These are phyloP conservation scores for Epizoanthus illoricatus DNA, from an alignment of 92 coral and sea anemone genomes.

Conservation along the genomic window DNA sequence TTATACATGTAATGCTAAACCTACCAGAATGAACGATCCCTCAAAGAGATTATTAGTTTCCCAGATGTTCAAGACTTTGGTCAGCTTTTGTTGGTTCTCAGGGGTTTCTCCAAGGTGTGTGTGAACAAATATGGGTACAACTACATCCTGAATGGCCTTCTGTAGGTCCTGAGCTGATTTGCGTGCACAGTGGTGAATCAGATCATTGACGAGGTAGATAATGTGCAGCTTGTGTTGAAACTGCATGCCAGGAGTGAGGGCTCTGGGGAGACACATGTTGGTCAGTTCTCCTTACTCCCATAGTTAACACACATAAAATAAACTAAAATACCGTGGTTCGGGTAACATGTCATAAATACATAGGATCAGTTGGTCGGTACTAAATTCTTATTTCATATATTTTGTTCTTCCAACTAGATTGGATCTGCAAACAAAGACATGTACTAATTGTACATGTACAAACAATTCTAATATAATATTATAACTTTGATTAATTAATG, in stretches of 20 bases:
- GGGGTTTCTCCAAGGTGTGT: constrained; percentile 82
- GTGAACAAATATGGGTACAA: constrained; percentile 80
- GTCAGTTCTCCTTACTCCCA: background rate
- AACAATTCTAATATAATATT: too few relatives aligned
- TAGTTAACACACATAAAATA: too few relatives aligned
- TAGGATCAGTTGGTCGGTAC: too few relatives aligned
- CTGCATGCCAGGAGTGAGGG: constrained; percentile 81
- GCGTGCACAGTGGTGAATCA: constrained; percentile 82
- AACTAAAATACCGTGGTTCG: too few relatives aligned
- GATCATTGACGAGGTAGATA: constrained; percentile 88
- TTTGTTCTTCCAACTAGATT: too few relatives aligned
- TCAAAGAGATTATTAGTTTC: constrained; percentile 87
- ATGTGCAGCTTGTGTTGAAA: constrained; percentile 91
- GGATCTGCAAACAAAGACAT: too few relatives aligned
- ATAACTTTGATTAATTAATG: too few relatives aligned
- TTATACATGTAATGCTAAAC: background rate
- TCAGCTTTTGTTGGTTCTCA: constrained; percentile 83
- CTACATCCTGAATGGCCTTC: constrained; percentile 74
- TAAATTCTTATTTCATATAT: too few relatives aligned
- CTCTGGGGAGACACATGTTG: constrained; percentile 45
- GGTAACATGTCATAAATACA: too few relatives aligned
- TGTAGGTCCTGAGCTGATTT: constrained; percentile 77
- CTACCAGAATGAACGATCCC: constrained; percentile 68
- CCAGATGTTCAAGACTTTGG: constrained; percentile 90
- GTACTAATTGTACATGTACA: too few relatives aligned